phyloP scores from a whole-genome alignment of 2,888 invertebrate genomes.

The Diadegma fenestrale region DNA sequence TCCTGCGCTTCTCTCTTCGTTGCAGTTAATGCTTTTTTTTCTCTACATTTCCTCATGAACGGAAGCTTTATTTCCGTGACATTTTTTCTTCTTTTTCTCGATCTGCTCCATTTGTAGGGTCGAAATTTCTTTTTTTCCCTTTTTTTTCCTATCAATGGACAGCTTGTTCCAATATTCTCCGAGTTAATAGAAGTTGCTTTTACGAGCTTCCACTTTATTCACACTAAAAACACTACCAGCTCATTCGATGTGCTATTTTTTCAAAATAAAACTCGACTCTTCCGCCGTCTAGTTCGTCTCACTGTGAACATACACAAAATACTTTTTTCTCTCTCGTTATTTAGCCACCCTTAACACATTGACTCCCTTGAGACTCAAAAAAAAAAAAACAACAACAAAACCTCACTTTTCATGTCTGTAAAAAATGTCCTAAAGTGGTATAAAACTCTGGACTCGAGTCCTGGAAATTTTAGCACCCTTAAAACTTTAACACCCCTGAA shows the following conservation, averaged over 20 bases:
- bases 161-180: not conserved
- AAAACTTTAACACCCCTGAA: not conserved
- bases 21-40: conserved; percentile 21
- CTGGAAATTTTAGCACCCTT: not conserved
- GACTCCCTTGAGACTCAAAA: not conserved
- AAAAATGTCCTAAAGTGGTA: not conserved
- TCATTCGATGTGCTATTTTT: not conserved
- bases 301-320: not conserved
- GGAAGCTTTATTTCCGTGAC: conserved; percentile 23
- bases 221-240: not conserved
- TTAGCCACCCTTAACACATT: not conserved
- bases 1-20: conserved; percentile 34
- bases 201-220: not conserved
- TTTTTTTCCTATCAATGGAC: not conserved
- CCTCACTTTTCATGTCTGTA: not conserved
- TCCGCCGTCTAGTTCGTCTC: not conserved
- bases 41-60: not conserved
- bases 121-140: not conserved
- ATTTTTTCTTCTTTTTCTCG: not conserved
- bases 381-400: too few relatives aligned
- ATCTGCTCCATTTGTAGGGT: not conserved
- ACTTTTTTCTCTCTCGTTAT: not conserved
- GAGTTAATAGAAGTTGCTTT: not conserved
- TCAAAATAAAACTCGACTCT: not conserved
- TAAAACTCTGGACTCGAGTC: not conserved